Evolutionary conservation across 2,888 invertebrate species (phyloP).

Genomic region (Tipula helvola): DNA sequence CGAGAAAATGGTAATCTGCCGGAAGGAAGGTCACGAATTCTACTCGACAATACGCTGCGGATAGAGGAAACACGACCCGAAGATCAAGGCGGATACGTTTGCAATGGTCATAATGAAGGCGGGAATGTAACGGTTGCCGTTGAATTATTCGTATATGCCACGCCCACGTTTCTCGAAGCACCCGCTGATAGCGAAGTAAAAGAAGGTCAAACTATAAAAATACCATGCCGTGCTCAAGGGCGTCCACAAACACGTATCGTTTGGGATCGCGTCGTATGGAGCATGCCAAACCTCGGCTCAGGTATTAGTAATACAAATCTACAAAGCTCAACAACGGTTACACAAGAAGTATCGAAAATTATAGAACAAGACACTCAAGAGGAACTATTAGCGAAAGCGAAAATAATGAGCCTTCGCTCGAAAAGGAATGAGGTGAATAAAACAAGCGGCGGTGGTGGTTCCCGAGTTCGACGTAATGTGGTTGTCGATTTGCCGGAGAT

Average conservation of each 20-base stretch:
- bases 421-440: slow-evolving; percentile 16
- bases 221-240: slow-evolving; percentile 22
- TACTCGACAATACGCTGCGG: slow-evolving; percentile 23
- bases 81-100: slow-evolving; percentile 23
- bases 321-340: neutral
- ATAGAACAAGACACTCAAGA: slow-evolving; percentile 33
- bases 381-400: slow-evolving; percentile 21
- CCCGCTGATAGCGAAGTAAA: slow-evolving; percentile 21
- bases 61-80: slow-evolving; percentile 23
- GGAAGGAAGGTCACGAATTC: slow-evolving; percentile 21
- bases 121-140: slow-evolving; percentile 22
- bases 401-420: slow-evolving; percentile 23
- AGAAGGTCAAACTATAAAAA: slow-evolving; percentile 20
- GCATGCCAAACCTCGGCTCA: neutral
- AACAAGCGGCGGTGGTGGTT: neutral
- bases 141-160: slow-evolving; percentile 21
- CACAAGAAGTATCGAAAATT: slow-evolving; percentile 20
- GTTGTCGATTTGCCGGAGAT: neutral
- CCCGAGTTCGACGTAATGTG: neutral
- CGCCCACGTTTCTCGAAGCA: slow-evolving; percentile 22
- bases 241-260: slow-evolving; percentile 20
- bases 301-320: neutral
- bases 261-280: slow-evolving; percentile 18
- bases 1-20: slow-evolving; percentile 21
- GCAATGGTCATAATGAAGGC: slow-evolving; percentile 23